phyloP scores from a whole-genome alignment of 2,113 vertebrate species.

The Silurus asotus region DNA sequence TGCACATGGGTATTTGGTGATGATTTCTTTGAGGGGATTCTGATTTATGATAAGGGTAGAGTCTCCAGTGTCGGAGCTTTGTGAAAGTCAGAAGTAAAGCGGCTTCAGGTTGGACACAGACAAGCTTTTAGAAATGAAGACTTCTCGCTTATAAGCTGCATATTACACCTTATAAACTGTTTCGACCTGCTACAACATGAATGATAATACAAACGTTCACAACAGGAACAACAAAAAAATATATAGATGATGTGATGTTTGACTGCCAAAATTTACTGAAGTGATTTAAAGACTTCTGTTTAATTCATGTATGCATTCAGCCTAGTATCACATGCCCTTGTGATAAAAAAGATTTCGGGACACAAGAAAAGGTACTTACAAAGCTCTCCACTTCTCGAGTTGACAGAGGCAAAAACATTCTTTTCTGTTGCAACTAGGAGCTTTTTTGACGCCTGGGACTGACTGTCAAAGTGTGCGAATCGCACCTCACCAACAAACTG shows the following conservation, averaged over 20 bases:
- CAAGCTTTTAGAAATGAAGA: background rate
- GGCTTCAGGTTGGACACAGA: too few species aligned
- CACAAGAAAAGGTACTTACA: constrained; percentile 76
- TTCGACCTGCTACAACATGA: too few species aligned
- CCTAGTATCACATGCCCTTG: background rate
- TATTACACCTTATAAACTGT: background rate
- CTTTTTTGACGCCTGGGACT: constrained; percentile 87
- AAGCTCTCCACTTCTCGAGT: constrained; percentile 88
- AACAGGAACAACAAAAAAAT: background rate
- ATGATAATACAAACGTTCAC: background rate
- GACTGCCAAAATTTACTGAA: background rate
- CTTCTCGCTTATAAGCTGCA: background rate
- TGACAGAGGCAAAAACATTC: constrained; percentile 89
- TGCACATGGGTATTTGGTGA: background rate
- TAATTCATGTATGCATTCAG: background rate
- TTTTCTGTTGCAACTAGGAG: constrained; percentile 88
- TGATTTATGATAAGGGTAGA: background rate
- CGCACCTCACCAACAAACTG: constrained; percentile 91
- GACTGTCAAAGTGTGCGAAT: constrained; percentile 85
- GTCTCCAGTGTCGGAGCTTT: background rate
- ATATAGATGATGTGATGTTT: background rate
- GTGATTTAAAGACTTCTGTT: background rate
- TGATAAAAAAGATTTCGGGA: background rate
- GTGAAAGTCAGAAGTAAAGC: background rate
- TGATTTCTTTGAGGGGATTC: background rate